phyloP scores from a whole-genome alignment of 2,888 invertebrate genomes.

The Kryphioiulus occultus region DNA sequence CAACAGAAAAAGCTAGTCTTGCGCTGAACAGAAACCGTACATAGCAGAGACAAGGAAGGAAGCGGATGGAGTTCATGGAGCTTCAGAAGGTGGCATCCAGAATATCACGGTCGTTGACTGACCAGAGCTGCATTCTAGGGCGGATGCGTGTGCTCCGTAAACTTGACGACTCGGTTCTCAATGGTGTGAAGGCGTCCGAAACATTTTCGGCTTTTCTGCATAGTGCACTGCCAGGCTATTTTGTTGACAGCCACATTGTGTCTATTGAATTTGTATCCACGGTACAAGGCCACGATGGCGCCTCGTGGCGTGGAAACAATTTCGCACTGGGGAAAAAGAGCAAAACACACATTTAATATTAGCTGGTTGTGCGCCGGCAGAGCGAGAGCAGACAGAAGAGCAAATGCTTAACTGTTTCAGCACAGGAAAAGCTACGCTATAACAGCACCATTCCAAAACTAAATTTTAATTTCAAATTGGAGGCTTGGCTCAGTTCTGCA shows the following conservation, averaged over 20 bases:
- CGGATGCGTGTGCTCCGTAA: not conserved
- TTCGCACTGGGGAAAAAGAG: not conserved
- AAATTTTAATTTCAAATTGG: no score
- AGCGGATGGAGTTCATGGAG: no score
- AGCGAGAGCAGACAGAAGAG: not conserved
- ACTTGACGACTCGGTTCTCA: not conserved
- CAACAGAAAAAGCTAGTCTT: not conserved
- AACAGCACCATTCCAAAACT: not conserved
- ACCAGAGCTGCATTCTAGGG: not conserved
- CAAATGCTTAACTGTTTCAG: not conserved
- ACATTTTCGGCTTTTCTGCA: slow-evolving; percentile 10
- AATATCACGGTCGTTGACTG: not conserved
- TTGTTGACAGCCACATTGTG: not conserved
- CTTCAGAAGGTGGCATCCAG: no score
- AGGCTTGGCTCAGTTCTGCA: no score
- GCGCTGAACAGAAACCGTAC: not conserved
- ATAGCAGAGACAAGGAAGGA: not conserved
- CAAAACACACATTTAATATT: not conserved
- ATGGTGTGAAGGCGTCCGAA: slow-evolving; percentile 25
- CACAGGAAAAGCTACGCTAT: not conserved
- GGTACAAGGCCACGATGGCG: not conserved
- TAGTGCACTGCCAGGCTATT: not conserved
- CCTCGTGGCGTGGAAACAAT: slow-evolving; percentile 4
- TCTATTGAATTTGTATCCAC: not conserved
- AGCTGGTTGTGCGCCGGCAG: not conserved